These are phyloP conservation scores for Scomber japonicus DNA, from an alignment of 2,113 vertebrate genomes.

Conservation along the genomic window DNA sequence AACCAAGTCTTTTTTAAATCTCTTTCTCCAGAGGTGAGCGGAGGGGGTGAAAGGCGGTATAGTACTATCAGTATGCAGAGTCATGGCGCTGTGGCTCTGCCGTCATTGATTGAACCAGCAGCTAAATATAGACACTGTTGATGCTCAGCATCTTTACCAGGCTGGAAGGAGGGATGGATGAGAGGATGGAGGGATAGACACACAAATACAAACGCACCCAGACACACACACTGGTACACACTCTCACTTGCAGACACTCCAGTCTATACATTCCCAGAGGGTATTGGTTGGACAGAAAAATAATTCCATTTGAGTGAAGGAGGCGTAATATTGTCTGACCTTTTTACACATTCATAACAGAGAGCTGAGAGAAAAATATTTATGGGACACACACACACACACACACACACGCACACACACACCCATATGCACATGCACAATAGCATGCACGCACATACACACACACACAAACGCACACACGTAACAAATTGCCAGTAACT, in stretches of 20 bases:
- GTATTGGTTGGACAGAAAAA: conserved; percentile 29
- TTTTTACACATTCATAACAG: conserved; percentile 65
- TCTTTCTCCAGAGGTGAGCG: conserved; percentile 47
- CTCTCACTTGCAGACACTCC: conserved; percentile 1
- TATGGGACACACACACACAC: conserved; percentile 23
- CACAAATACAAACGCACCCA: conserved; percentile 22
- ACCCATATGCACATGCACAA: conserved; percentile 1
- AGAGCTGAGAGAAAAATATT: conserved; percentile 42
- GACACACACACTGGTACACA: not conserved
- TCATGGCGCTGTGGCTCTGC: conserved; percentile 72
- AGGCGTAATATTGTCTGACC: conserved; percentile 48
- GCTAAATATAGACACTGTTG: conserved; percentile 78
- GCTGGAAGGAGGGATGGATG: conserved; percentile 49
- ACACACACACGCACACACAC: conserved; percentile 1
- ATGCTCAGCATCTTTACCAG: conserved; percentile 73
- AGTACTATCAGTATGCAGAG: conserved; percentile 78
- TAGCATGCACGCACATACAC: conserved; percentile 5
- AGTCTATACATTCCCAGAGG: conserved; percentile 19
- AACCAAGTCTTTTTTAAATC: not conserved
- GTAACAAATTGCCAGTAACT: not conserved
- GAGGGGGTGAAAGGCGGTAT: conserved; percentile 40
- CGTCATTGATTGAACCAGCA: conserved; percentile 73
- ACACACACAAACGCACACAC: not conserved
- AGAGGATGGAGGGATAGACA: conserved; percentile 18
- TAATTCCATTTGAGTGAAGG: conserved; percentile 35